These are phyloP conservation scores for Drosophila fulvimacula DNA, from an alignment of 2,888 invertebrate species.

Conservation along the genomic window DNA sequence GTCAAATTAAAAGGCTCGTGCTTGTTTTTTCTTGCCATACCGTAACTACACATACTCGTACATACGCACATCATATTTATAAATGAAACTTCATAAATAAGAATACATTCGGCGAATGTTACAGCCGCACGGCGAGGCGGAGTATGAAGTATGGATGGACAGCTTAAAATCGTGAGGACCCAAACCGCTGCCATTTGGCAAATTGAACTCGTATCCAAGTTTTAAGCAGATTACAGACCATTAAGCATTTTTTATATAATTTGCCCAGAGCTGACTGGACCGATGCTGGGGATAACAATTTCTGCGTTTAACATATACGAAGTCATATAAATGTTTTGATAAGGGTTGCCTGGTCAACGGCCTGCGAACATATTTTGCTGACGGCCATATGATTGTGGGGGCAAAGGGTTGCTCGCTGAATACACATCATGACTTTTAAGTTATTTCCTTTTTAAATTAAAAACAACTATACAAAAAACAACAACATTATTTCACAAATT, in stretches of 20 bases:
- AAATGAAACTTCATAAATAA: conserved; percentile 70
- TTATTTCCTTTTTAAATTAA: conserved; percentile 72
- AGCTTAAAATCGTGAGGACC: conserved; percentile 54
- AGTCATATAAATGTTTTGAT: conserved; percentile 82
- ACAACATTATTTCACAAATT: conserved; percentile 14
- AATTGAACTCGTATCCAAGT: conserved; percentile 80
- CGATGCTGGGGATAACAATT: conserved; percentile 42
- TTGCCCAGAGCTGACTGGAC: conserved; percentile 14
- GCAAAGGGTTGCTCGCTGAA: conserved; percentile 63
- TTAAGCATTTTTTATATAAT: conserved; percentile 74
- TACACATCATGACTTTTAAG: conserved; percentile 81
- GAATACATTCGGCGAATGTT: conserved; percentile 41
- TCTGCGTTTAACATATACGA: conserved; percentile 72
- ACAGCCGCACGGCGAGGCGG: conserved; percentile 7
- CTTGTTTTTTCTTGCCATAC: conserved; percentile 8
- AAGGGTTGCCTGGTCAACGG: conserved; percentile 74
- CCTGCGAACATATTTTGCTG: conserved; percentile 61
- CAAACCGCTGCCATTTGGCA: conserved; percentile 65
- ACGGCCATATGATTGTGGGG: conserved; percentile 30
- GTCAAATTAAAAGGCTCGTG: conserved; percentile 63
- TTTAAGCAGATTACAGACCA: conserved; percentile 82
- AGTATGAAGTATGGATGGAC: conserved; percentile 7
- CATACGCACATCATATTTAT: conserved; percentile 7
- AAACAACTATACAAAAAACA: conserved; percentile 55
- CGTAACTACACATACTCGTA: conserved; percentile 5